Base-by-base conservation (phyloP, 2,797 vertebrate species). In the Pseudotriccus pelzelni region DNA sequence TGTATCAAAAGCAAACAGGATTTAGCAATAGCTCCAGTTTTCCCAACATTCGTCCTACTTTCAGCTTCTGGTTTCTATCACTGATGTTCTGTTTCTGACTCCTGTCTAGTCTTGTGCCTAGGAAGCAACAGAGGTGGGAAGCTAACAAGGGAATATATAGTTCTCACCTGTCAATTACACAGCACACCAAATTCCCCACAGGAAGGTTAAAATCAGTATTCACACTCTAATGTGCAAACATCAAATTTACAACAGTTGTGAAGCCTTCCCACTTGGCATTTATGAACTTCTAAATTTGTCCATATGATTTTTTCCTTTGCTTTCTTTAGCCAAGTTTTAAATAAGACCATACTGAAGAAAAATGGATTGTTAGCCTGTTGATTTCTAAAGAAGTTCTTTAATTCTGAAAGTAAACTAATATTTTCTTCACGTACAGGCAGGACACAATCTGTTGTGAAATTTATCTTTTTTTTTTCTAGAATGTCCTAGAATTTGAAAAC, bases 161-260 rank as follows among this genome's bases (percentile, higher is more conserved):
- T 83, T 90, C 83, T 88, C 86, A 80, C 56, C 86, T 90, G 76
- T 62, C 90, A 90, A 36, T 82, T 83, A 85, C 39, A 80, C 12
- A 62, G 47, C 47, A 43, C 5, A 70, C 36, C 77, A 76, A 77
- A 90, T 70, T 88, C 52, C 11, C 0, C 3, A 70, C 10, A 32
- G 80, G 90, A 94, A 91, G 37, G 72, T 92, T 86, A 94, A 90
- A 91, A 92, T 55, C 88, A 44, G 72, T 52, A 70, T 77, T 88
- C 73, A 73, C 64, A 59, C 64, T 66, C 30, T 55, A 80, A 88
- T 55, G 86, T 86, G 80, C 68, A 93, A 90, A 92, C 53, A 93
- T 59, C 39, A 56, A 88, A 76, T 83, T 90, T 80, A 70, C 43
- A 87, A 44, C 36, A 53, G 72, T 55, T 84, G 52, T 63, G 69